Base-by-base conservation (phyloP, 64 coral and sea anemone species). In the Dendronephthya gigantea region DNA sequence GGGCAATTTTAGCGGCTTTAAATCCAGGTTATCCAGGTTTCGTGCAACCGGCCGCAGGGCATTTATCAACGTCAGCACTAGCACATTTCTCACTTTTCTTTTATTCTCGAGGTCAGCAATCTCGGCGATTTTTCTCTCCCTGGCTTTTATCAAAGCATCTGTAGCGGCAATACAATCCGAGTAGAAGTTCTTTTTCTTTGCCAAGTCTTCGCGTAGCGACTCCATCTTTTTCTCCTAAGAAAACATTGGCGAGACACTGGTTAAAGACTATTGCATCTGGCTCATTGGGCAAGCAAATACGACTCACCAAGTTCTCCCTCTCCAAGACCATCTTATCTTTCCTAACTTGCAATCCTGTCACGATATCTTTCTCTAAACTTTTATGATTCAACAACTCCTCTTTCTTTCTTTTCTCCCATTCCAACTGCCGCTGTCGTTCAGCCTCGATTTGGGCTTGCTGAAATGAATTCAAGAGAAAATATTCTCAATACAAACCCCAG, bases 361-460 rank as follows among this genome's bases (percentile, higher is more conserved):
- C 94, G 82, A 97, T 97, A 66, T 97, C 94, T 82, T 97, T 92
- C 48, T 97, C 94, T 74, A 97, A 85, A 35, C 92, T 90, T 84
- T 93, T 97, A 29, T 97, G 94, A 91, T 97, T 97, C 39, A 97
- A 87, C 8, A 97, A 65, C 37, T 97, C 94, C 82, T 97, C 94
- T 48, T 91, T 92, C 39, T 97, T 97, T 33, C 94, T 82, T 49
- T 97, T 97, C 85, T 97, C 91, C 94, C 94, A 97, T 68, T 97
- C 94, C 31, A 93, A 40, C 22, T 97, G 94, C 29, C 94, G 86
- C 52, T 97, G 94, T n/a, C 90, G 82, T 84, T 97, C 94, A n/a
- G 94, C 92, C 87, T 97, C 94, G 56, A 97, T 93, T 30, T 97
- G 94, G 7, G 89, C 92, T 68, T 87, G 86, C 89, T 94, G 48